Evolutionary conservation across 1,140 invertebrate species (phyloP).

Genomic region (Brachionus paranguensis): DNA sequence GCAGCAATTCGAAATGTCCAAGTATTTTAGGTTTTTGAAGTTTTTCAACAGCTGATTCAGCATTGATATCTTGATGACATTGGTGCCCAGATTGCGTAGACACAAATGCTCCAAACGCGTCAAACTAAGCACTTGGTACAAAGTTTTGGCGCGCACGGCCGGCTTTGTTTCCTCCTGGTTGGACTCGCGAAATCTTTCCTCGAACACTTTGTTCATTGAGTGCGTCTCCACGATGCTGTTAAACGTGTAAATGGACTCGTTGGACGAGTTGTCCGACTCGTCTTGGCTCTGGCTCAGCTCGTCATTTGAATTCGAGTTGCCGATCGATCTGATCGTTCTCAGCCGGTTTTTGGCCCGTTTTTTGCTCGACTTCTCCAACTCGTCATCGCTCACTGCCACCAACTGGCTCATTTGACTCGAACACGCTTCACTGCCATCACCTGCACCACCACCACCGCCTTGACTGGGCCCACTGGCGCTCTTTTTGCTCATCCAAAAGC

Average conservation of each 20-base stretch:
- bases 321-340: not conserved
- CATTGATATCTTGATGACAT: conserved; percentile 12
- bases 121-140: not conserved
- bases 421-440: not conserved
- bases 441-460: not conserved
- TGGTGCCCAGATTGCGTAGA: not conserved
- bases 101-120: not conserved
- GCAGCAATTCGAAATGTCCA: conserved; percentile 28
- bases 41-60: conserved; percentile 19
- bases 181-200: not conserved
- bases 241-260: not conserved
- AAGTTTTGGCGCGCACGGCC: not conserved
- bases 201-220: conserved; percentile 20
- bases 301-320: not conserved
- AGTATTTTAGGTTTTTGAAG: conserved; percentile 22
- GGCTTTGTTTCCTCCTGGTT: too few relatives aligned
- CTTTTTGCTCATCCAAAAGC: conserved; percentile 38
- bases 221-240: not conserved
- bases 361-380: not conserved
- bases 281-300: not conserved
- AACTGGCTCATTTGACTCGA: conserved; percentile 11
- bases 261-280: not conserved
- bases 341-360: not conserved
- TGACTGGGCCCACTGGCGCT: not conserved
- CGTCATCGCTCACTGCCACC: not conserved